Evolutionary conservation across 2,113 vertebrate species (phyloP).

Genomic region (Protobothrops flavoviridis): DNA sequence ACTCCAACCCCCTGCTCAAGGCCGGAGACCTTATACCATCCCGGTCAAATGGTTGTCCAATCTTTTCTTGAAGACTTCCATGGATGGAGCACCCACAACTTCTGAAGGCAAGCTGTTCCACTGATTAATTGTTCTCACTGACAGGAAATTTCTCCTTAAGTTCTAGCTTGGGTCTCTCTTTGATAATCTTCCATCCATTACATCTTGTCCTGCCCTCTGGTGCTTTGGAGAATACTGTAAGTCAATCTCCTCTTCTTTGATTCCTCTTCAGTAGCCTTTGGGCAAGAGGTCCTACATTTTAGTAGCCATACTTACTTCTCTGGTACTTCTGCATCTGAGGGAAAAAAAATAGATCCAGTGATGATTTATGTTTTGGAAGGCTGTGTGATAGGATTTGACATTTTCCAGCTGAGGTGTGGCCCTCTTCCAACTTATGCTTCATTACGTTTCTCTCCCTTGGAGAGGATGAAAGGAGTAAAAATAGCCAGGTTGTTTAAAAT

Average conservation of each 20-base stretch:
- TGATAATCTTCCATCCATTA: not conserved
- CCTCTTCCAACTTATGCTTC: slow-evolving; percentile 77
- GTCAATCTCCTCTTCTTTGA: not conserved
- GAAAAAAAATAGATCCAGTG: slow-evolving; percentile 20
- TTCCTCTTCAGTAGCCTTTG: not conserved
- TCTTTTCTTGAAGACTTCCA: not conserved
- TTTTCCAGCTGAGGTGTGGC: slow-evolving; percentile 81
- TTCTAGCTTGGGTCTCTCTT: not conserved
- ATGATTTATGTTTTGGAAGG: slow-evolving; percentile 75
- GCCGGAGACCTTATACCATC: not conserved
- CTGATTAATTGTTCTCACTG: not conserved
- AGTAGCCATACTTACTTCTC: slow-evolving; percentile 37
- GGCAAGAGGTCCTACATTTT: slow-evolving; percentile 5
- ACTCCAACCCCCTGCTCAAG: not conserved
- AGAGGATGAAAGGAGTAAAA: slow-evolving; percentile 75
- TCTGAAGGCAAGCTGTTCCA: not conserved
- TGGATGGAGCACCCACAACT: not conserved
- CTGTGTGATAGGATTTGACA: slow-evolving; percentile 76
- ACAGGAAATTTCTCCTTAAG: not conserved
- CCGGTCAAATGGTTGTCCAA: not conserved
- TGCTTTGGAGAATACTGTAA: not conserved
- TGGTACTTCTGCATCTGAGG: slow-evolving; percentile 24
- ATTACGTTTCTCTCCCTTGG: slow-evolving; percentile 72
- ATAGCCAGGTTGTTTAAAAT: slow-evolving; percentile 75
- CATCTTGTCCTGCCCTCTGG: not conserved